Percentiles rank a stretch among this genome's conserved stretches.
These are phyloP conservation scores for Cephus sareptanus DNA, from an alignment of 2,888 invertebrate genomes.

Conservation along the genomic window DNA sequence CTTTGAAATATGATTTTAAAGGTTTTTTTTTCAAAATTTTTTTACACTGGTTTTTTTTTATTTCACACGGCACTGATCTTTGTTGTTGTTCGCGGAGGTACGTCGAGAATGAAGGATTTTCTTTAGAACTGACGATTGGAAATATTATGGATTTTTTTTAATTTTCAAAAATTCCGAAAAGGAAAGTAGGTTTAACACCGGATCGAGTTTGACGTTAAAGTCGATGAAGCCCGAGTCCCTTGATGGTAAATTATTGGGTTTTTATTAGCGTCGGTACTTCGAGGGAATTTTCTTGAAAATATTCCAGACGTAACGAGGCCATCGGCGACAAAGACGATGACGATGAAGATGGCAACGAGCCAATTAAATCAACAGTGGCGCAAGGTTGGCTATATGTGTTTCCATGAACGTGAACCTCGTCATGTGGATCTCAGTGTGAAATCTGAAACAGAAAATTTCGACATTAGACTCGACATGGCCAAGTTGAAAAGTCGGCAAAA, in stretches of 20 bases:
- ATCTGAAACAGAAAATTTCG: neutral
- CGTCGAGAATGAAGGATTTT: neutral
- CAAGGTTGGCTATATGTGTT: neutral
- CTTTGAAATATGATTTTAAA: neutral
- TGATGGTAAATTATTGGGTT: neutral
- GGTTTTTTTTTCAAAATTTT: too few relatives aligned
- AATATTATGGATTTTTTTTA: neutral
- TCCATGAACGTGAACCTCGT: neutral
- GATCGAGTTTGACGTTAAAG: neutral
- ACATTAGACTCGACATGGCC: neutral
- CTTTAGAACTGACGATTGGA: neutral
- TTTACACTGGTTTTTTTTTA: neutral
- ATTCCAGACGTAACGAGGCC: neutral
- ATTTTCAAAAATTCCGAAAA: neutral
- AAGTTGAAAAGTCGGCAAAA: neutral
- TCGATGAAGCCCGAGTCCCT: neutral
- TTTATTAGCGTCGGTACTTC: neutral
- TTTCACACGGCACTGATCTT: neutral
- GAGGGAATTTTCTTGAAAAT: neutral
- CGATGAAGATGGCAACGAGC: neutral
- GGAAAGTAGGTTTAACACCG: neutral
- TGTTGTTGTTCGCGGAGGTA: neutral
- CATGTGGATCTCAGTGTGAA: neutral
- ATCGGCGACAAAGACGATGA: neutral
- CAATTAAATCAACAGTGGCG: neutral